phyloP scores from a whole-genome alignment of 2,888 invertebrate species.

The Automeris io region DNA sequence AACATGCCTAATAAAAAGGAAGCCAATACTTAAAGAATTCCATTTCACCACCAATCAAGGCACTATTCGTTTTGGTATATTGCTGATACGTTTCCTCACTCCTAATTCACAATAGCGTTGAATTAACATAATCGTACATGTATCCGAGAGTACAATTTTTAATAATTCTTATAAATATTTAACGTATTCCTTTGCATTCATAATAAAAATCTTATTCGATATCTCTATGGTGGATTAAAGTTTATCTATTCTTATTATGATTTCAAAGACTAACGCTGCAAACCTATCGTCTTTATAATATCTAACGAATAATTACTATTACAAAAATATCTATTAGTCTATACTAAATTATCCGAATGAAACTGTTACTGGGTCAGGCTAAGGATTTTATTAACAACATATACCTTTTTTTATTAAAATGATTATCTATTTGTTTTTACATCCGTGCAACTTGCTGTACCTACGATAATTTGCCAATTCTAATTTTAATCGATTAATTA shows the following conservation, averaged over 20 bases:
- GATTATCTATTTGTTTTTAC: constrained; percentile 46
- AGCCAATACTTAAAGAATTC: constrained; percentile 43
- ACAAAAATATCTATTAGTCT: constrained; percentile 74
- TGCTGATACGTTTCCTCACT: constrained; percentile 75
- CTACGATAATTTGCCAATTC: constrained; percentile 40
- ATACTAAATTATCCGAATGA: constrained; percentile 66
- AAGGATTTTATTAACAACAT: constrained; percentile 72
- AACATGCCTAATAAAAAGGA: constrained; percentile 45
- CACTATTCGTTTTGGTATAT: constrained; percentile 75
- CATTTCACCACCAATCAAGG: constrained; percentile 62
- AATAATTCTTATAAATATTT: constrained; percentile 44
- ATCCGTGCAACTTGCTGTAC: constrained; percentile 39
- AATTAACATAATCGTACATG: constrained; percentile 54
- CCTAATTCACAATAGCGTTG: constrained; percentile 68
- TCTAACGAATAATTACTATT: constrained; percentile 69
- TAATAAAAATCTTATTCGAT: constrained; percentile 11
- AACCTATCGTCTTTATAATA: constrained; percentile 48
- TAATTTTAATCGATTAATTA: constrained; percentile 45
- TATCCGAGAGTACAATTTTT: constrained; percentile 59
- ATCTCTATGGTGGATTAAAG: constrained; percentile 10
- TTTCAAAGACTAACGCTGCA: constrained; percentile 34
- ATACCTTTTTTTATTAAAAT: constrained; percentile 58
- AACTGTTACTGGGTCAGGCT: constrained; percentile 69
- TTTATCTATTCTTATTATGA: constrained; percentile 19
- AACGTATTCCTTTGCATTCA: constrained; percentile 31